Conservation (phyloP, 2,888 invertebrate genomes). For the Teleogryllus oceanicus region DNA sequence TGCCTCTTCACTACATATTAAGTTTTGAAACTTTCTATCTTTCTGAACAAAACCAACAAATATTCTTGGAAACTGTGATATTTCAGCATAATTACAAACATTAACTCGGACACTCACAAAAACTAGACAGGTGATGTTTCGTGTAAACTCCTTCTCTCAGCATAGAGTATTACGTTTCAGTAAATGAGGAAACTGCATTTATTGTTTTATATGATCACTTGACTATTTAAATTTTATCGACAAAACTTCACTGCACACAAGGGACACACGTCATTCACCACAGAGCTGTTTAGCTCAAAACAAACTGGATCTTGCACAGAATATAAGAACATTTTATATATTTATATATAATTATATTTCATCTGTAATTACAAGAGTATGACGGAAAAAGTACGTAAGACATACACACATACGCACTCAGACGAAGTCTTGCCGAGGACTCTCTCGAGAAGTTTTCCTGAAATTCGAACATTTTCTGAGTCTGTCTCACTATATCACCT, state of each 20-base stretch:
- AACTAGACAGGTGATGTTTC: not conserved
- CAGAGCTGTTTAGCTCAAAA: not conserved
- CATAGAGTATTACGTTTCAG: not conserved
- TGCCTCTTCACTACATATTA: too few species aligned
- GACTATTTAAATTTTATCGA: not conserved
- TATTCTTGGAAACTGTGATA: not conserved
- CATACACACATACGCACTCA: constrained; percentile 18
- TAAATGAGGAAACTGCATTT: not conserved
- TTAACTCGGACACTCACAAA: not conserved
- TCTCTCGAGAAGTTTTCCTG: too few species aligned
- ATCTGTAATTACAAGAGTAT: not conserved
- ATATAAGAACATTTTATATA: constrained; percentile 10
- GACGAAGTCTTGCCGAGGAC: not conserved
- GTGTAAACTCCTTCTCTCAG: not conserved
- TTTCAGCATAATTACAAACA: not conserved
- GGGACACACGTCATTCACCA: not conserved
- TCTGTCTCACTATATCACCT: not conserved
- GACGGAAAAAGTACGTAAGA: constrained; percentile 18
- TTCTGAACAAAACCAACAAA: not conserved
- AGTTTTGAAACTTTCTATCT: too few species aligned
- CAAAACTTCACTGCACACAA: not conserved
- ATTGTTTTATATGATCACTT: not conserved
- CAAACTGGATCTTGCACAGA: not conserved
- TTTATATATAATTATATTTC: constrained; percentile 18
- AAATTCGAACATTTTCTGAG: not conserved